Conservation (phyloP, 2,888 invertebrate genomes). For the Orchesella flavescens region DNA sequence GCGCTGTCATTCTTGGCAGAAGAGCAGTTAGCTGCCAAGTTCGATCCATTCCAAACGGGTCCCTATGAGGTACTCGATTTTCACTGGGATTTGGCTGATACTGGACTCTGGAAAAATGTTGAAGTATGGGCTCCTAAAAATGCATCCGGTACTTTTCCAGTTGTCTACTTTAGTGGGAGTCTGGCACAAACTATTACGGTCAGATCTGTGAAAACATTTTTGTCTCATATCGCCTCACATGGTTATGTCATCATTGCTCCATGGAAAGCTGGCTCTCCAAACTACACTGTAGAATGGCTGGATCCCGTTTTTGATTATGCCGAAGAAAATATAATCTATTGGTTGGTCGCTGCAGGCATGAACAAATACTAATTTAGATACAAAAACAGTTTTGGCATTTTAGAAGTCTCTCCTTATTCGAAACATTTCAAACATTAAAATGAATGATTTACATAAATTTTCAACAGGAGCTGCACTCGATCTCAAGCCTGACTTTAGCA, state of each 20-base stretch:
- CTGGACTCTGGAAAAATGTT: conserved; percentile 39
- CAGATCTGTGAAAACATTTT: conserved; percentile 49
- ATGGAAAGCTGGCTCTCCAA: conserved; percentile 60
- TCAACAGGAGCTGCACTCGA: conserved; percentile 41
- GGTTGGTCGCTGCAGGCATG: conserved; percentile 39
- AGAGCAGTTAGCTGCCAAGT: conserved; percentile 1
- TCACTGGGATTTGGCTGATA: conserved; percentile 20
- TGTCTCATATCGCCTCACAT: conserved; percentile 54
- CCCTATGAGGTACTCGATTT: conserved; percentile 41
- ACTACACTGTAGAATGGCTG: conserved; percentile 60
- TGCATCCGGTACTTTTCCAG: conserved; percentile 39
- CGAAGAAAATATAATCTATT: conserved; percentile 21
- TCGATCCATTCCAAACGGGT: conserved; percentile 49
- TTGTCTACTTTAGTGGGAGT: conserved; percentile 58
- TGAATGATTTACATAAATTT: not conserved
- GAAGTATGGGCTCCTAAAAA: conserved; percentile 50
- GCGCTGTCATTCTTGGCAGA: not conserved
- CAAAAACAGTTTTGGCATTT: not conserved
- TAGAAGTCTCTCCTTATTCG: no score
- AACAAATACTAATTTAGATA: not conserved
- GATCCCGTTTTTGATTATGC: conserved; percentile 57
- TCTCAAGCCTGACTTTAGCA: conserved; percentile 40
- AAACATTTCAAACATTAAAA: not conserved
- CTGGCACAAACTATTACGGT: conserved; percentile 49
- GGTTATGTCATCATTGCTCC: conserved; percentile 65